Conservation (phyloP, 2,113 vertebrate genomes). For the Hipposideros armiger region DNA sequence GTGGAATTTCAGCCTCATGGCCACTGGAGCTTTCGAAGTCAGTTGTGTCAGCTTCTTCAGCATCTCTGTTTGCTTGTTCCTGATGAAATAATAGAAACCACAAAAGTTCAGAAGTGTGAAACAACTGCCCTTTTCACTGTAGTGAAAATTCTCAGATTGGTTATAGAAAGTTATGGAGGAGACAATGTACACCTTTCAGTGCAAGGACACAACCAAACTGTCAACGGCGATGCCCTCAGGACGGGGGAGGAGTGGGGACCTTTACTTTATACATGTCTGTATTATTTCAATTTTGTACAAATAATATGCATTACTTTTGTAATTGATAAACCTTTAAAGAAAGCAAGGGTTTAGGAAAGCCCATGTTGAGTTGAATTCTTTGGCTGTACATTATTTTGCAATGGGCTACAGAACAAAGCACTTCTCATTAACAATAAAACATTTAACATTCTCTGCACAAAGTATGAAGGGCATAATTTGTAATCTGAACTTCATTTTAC, state of each 20-base stretch:
- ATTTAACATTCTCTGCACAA: conserved; percentile 29
- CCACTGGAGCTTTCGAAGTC: conserved; percentile 72
- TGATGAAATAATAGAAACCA: conserved; percentile 74
- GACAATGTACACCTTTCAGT: not conserved
- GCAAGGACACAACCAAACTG: not conserved
- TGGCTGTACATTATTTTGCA: not conserved
- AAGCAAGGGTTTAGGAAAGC: not conserved
- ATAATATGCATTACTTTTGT: not conserved
- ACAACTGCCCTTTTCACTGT: not conserved
- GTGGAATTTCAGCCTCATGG: not conserved
- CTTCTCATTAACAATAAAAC: not conserved
- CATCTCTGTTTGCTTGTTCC: conserved; percentile 84
- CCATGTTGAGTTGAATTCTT: not conserved
- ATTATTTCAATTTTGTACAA: not conserved
- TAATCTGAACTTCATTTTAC: not conserved
- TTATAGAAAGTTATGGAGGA: not conserved
- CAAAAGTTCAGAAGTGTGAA: not conserved
- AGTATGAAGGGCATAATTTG: conserved; percentile 5
- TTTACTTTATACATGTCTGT: not conserved
- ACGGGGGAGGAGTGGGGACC: not conserved
- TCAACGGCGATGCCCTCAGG: not conserved
- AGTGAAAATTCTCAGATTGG: not conserved
- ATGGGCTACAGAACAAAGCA: conserved; percentile 11
- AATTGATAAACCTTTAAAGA: not conserved
- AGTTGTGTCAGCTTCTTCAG: fast-evolving